Conservation (phyloP, 2,797 vertebrate species). For the Ctenopoma kingsleyae region DNA sequence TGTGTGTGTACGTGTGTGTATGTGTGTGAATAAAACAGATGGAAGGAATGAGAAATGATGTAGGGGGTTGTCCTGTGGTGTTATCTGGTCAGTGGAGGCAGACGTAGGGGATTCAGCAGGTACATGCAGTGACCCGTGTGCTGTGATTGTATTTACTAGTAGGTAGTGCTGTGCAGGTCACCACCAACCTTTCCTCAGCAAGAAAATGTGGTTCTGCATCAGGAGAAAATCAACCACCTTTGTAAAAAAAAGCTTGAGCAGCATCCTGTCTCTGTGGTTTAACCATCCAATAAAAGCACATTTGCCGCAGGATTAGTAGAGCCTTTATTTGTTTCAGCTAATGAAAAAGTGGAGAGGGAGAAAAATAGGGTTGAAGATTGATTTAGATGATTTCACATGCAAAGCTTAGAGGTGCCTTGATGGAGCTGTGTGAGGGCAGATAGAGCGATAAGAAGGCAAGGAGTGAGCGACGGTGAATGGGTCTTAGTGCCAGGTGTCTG, state of each 20-base stretch:
- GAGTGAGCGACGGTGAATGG: constrained; percentile 53
- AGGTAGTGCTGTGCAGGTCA: constrained; percentile 58
- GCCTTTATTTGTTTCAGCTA: constrained; percentile 81
- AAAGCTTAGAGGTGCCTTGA: constrained; percentile 62
- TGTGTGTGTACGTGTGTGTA: constrained; percentile 4
- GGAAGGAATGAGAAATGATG: constrained; percentile 53
- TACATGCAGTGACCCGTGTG: constrained; percentile 53
- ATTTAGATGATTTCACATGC: constrained; percentile 80
- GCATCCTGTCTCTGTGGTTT: constrained; percentile 59
- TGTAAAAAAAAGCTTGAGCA: constrained; percentile 33
- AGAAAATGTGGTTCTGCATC: constrained; percentile 28
- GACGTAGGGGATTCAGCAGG: constrained; percentile 50
- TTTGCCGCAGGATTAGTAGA: constrained; percentile 76
- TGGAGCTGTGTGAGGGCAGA: constrained; percentile 62
- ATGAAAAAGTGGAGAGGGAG: constrained; percentile 78
- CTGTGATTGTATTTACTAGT: constrained; percentile 59
- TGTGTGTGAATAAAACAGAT: constrained; percentile 55
- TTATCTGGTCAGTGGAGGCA: constrained; percentile 53
- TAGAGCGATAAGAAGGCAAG: constrained; percentile 53
- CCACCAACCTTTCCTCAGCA: constrained; percentile 38
- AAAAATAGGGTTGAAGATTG: constrained; percentile 72
- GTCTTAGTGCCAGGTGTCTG: constrained; percentile 78
- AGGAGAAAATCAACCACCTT: constrained; percentile 47
- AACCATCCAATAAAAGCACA: constrained; percentile 78
- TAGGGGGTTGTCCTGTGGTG: constrained; percentile 38